Base-by-base conservation (phyloP, 1,140 invertebrate genomes). In the Schlechtendalia chinensis region DNA sequence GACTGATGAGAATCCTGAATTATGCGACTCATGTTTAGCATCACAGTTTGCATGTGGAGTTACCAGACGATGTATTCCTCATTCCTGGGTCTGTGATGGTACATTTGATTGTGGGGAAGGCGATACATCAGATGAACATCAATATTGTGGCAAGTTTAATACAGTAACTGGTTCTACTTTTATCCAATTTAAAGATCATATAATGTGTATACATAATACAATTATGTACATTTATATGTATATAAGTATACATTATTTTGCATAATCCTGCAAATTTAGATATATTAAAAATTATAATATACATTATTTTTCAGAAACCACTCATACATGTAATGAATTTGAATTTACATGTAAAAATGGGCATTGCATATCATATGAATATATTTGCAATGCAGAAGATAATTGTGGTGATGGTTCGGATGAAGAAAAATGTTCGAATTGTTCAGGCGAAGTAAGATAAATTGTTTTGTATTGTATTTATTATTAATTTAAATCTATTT, bases 381-480 rank as follows among this genome's bases (percentile, higher is more conserved):
- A 86, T 83, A 81, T 86, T 61, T 91, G 91, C 84, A 89, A 91
- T 84, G 86, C 87, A 45, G 86, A 87, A 58, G 84, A 85, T 77
- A 88, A 96, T 88, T 97, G 95, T 88, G 89, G 89, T 86, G 94
- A 96, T 88, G 92, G 93, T 89, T 94, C 93, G 83, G 95, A 97
- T 87, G 95, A 97, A 89, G 32, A 19, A 3, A 59, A 32, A 10
- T 81, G 81, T 79, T 24, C 56, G 12, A 5, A 24, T 24, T 79
- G 75, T 63, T 12, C 24, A 27, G 39, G 24, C 11, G n/a, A 63
- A 63, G 75, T 79, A 79, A 19, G 75, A 61, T n/a, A 19, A n/a
- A 47, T 17, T 47, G 39, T 67, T 50, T 63, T 45, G 2, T 53
- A 53, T 27, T 72, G 17, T 72, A 53, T 12, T 53, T 67, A 8